Percentiles rank a stretch among this genome's conserved stretches.
Evolutionary conservation across 2,797 vertebrate genomes (phyloP).

Genomic region (Mareca penelope): DNA sequence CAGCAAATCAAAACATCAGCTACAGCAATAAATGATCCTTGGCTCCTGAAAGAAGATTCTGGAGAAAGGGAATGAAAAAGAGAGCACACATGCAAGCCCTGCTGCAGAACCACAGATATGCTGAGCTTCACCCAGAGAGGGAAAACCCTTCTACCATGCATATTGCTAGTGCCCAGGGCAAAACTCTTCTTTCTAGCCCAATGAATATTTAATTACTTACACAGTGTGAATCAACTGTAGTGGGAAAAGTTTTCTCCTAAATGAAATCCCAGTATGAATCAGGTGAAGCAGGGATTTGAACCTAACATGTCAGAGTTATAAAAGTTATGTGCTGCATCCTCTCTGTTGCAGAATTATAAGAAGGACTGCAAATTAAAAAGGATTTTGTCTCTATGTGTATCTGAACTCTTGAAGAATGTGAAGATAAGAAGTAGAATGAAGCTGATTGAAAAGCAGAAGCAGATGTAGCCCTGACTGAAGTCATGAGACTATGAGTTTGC

Average conservation of each 20-base stretch:
- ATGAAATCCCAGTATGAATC: neutral
- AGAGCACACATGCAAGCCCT: accelerated
- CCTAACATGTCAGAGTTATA: neutral
- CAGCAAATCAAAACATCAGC: neutral
- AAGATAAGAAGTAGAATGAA: neutral
- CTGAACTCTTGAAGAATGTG: neutral
- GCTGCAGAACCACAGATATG: accelerated
- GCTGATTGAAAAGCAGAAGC: neutral
- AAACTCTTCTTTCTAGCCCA: neutral
- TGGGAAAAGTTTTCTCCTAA: neutral
- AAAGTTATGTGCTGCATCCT: neutral
- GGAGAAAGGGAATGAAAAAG: neutral
- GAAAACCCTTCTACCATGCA: neutral
- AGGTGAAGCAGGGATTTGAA: neutral
- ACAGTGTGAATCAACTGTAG: neutral
- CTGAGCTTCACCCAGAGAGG: neutral
- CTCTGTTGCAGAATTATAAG: neutral
- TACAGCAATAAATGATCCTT: neutral
- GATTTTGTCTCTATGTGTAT: neutral
- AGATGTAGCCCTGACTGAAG: neutral
- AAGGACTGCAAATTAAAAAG: accelerated
- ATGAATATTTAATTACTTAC: neutral
- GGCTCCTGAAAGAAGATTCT: neutral
- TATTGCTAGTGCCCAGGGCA: neutral
- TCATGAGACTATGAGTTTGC: neutral